A percentile compares a stretch with the other conserved stretches of the same genome.
phyloP scores from a whole-genome alignment of 2,113 vertebrate species.

The Mus spicilegus region DNA sequence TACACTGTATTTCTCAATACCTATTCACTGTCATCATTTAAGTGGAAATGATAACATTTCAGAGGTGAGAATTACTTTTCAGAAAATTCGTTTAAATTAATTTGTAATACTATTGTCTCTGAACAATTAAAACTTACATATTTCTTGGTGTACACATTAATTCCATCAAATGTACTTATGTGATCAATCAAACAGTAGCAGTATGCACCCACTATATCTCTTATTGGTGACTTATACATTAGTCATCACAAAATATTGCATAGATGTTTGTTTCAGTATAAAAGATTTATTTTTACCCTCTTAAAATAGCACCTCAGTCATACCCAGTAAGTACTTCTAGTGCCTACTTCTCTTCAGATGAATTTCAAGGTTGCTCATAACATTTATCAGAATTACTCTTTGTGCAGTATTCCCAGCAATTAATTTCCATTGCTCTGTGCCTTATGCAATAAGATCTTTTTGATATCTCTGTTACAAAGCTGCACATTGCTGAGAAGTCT shows the following conservation, averaged over 20 bases:
- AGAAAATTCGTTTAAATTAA: background rate
- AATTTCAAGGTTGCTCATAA: background rate
- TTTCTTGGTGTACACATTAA: background rate
- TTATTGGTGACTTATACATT: background rate
- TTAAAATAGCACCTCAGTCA: slow-evolving; percentile 17
- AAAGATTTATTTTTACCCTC: background rate
- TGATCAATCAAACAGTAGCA: background rate
- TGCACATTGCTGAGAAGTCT: background rate
- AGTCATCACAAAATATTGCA: background rate
- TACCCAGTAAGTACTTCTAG: background rate
- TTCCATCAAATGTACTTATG: background rate
- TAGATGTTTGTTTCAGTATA: background rate
- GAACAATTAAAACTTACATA: background rate
- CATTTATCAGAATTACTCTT: background rate
- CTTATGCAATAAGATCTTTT: background rate
- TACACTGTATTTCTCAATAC: background rate
- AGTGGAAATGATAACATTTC: slow-evolving; percentile 6
- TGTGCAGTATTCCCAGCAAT: background rate
- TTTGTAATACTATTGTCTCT: background rate
- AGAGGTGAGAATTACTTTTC: background rate
- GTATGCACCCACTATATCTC: background rate
- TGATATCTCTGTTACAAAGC: background rate
- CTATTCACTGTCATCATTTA: background rate
- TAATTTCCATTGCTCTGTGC: background rate
- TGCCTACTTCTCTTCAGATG: background rate